Base-by-base conservation (phyloP, 1,140 invertebrate genomes). In the Cyrtorhinus lividipennis region DNA sequence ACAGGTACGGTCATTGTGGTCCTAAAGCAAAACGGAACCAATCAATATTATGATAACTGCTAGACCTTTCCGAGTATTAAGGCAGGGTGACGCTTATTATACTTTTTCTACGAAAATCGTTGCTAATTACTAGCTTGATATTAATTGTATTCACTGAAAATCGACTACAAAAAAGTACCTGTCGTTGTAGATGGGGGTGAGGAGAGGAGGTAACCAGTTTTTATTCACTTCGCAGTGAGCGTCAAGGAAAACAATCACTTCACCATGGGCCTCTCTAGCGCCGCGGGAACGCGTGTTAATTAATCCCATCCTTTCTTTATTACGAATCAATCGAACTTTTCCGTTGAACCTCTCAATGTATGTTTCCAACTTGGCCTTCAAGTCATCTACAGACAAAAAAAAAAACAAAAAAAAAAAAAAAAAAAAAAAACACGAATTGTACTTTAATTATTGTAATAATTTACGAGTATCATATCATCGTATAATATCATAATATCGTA, bases 231-330 rank as follows among this genome's bases (percentile, higher is more conserved):
- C 88, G 72, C 88, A 90, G 71, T 90, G 88, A 53, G 95, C 95
- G 78, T 99, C 96, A 18, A 99, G 76, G 76, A 98, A 99, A 0
- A 99, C 86, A 66, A 99, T 95, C 2, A 98, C 93, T 73, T 99
- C 95, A 45, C 94, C 95, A 20, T 78, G 86, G 0, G 96, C 89
- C 71, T 95, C 86, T 68, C 88, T 79, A n/a, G 96, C 95, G 27
- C 96, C 96, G 56, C 86, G 80, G 0, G 92, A 95, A 59, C 96
- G 76, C 0, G 92, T 95, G 22, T 92, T 75, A 68, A 97, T 97
- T 18, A 98, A 76, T 24, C 94, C 94, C 75, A 95, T 85, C 26
- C 94, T 78, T 74, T 95, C 84, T 23, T 73, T 74, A 68, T 97
- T 98, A 60, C 94, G 79, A 59, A 95, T 82, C 2, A 98, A 68